These are phyloP conservation scores for Pocillopora damicornis DNA, from an alignment of 64 coral and sea anemone species.

Conservation along the genomic window DNA sequence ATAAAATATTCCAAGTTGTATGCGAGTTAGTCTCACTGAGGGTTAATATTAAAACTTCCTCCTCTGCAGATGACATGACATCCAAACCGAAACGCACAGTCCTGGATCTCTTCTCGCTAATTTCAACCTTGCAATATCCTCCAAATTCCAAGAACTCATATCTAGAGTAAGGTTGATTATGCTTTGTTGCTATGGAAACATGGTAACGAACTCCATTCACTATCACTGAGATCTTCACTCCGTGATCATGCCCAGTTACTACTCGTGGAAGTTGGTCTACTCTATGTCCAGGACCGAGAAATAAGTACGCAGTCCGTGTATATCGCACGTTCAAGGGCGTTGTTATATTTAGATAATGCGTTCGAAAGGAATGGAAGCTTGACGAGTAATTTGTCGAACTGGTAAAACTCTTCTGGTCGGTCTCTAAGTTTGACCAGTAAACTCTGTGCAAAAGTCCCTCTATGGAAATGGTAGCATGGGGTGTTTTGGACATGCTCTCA, in stretches of 20 bases:
- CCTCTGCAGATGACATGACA: background rate
- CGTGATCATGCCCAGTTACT: slow-evolving; percentile 34
- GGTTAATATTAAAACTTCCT: background rate
- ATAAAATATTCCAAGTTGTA: background rate
- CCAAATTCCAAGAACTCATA: slow-evolving; percentile 67
- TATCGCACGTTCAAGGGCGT: slow-evolving; percentile 39
- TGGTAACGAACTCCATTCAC: slow-evolving; percentile 54
- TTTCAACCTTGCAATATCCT: slow-evolving; percentile 81
- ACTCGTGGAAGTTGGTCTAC: slow-evolving; percentile 44
- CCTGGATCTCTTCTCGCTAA: background rate
- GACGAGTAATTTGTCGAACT: background rate
- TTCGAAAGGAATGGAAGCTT: slow-evolving; percentile 25
- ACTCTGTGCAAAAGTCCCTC: slow-evolving; percentile 13
- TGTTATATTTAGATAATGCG: slow-evolving; percentile 78
- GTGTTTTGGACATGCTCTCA: background rate
- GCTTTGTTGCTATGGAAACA: slow-evolving; percentile 74
- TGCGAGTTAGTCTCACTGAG: background rate
- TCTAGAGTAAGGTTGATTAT: slow-evolving; percentile 41
- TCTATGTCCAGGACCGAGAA: slow-evolving; percentile 66
- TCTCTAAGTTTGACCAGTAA: slow-evolving; percentile 7
- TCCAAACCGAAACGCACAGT: slow-evolving; percentile 55
- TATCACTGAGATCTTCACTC: slow-evolving; percentile 55
- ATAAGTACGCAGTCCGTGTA: slow-evolving; percentile 79
- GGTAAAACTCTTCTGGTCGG: background rate
- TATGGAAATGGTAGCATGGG: background rate